Conservation (phyloP, 2,797 vertebrate species). For the Myiothlypis chrysogaster region DNA sequence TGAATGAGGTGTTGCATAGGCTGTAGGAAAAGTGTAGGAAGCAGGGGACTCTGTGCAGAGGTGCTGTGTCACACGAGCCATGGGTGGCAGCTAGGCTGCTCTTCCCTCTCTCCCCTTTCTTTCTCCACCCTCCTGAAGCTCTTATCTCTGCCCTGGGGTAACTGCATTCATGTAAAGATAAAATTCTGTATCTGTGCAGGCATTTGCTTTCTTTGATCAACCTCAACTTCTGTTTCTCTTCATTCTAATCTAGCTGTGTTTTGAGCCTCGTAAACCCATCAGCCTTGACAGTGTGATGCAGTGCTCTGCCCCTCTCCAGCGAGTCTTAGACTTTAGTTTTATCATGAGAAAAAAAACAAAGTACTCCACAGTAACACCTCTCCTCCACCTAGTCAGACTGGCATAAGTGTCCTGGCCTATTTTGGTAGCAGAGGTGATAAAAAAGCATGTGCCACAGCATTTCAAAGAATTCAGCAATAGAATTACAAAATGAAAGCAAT, state of each 20-base stretch:
- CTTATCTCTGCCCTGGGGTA: background rate
- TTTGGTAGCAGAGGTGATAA: background rate
- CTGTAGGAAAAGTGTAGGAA: background rate
- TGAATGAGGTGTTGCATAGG: background rate
- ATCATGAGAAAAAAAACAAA: background rate
- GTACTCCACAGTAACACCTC: background rate
- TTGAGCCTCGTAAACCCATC: background rate
- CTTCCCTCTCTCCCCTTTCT: background rate
- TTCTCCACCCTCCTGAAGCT: background rate
- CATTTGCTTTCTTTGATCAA: background rate
- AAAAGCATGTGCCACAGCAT: background rate
- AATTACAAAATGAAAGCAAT: background rate
- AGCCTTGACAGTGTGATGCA: background rate
- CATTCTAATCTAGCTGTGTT: background rate
- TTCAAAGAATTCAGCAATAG: background rate
- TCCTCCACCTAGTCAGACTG: background rate
- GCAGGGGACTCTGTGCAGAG: background rate
- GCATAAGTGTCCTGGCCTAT: background rate
- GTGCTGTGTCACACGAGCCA: rapidly evolving
- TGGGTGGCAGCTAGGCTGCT: background rate
- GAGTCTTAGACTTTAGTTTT: background rate
- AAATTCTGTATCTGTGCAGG: background rate
- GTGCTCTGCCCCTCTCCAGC: background rate
- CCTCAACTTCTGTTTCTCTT: background rate
- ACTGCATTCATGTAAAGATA: background rate